Percentiles rank a stretch among this genome's conserved stretches.
Conservation (phyloP, 2,888 invertebrate genomes). For the Malacosoma neustria region DNA sequence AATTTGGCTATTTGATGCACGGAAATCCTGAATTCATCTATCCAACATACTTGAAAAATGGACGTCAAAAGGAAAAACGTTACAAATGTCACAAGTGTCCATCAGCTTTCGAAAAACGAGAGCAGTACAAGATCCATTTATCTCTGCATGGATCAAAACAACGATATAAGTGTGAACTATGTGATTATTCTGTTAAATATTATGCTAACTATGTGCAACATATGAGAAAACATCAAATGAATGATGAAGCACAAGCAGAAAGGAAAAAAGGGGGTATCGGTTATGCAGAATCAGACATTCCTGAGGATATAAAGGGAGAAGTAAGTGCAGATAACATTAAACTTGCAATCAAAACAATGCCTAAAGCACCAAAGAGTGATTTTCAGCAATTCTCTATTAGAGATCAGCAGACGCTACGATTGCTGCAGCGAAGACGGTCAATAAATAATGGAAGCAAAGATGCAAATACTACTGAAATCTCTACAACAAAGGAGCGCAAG, state of each 20-base stretch:
- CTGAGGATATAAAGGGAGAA: conserved; percentile 33
- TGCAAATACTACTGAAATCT: conserved; percentile 42
- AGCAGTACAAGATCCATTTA: conserved; percentile 88
- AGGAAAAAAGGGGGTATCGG: conserved; percentile 52
- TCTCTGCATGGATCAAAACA: conserved; percentile 89
- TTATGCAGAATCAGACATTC: conserved; percentile 30
- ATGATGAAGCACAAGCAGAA: conserved; percentile 78
- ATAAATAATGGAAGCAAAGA: conserved; percentile 51
- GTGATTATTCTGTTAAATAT: conserved; percentile 92
- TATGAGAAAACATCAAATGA: conserved; percentile 84
- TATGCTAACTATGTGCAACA: conserved; percentile 90
- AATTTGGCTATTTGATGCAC: conserved; percentile 80
- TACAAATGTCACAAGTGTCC: conserved; percentile 91
- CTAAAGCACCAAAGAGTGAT: conserved; percentile 54
- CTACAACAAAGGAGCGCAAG: conserved; percentile 74
- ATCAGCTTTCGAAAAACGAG: conserved; percentile 89
- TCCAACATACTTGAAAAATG: conserved; percentile 83
- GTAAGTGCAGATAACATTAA: conserved; percentile 48
- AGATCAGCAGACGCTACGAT: conserved; percentile 77
- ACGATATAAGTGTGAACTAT: conserved; percentile 86
- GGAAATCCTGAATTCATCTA: conserved; percentile 86
- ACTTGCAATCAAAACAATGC: conserved; percentile 64
- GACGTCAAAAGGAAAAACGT: conserved; percentile 82
- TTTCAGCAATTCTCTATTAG: conserved; percentile 74
- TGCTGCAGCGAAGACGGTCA: conserved; percentile 70